These are phyloP conservation scores for Matsumurasca onukii DNA, from an alignment of 1,140 invertebrate genomes.

Conservation along the genomic window DNA sequence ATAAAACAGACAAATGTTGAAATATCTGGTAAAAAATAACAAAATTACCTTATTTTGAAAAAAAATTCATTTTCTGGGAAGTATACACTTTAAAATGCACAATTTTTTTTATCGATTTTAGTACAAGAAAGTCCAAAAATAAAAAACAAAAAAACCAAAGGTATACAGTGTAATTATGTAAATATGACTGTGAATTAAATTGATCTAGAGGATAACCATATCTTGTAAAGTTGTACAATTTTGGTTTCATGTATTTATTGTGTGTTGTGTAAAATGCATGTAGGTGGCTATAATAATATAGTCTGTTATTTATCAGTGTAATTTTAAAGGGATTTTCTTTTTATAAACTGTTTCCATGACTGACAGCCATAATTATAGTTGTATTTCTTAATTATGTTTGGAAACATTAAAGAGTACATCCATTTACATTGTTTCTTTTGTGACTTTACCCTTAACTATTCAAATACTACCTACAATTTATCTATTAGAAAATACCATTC, in stretches of 20 bases:
- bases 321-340: conserved; percentile 29
- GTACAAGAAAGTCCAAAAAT: not conserved
- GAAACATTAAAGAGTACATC: conserved; percentile 32
- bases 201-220: no score
- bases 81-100: not conserved
- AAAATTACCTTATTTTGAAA: no score
- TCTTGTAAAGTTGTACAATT: no score
- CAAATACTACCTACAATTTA: no score
- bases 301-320: conserved; percentile 30
- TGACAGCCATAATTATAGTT: conserved; percentile 35
- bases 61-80: not conserved
- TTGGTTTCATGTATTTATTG: conserved; percentile 10
- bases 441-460: not conserved
- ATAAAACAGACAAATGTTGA: no score
- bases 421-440: conserved; percentile 9
- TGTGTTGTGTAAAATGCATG: conserved; percentile 26
- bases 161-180: not conserved
- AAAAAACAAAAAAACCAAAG: no score
- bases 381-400: conserved; percentile 34
- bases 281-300: conserved; percentile 26
- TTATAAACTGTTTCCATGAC: conserved; percentile 34
- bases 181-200: not conserved
- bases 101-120: not conserved
- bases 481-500: no score
- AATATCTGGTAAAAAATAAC: no score